These are phyloP conservation scores for Ochropleura leucogaster DNA, from an alignment of 2,888 invertebrate genomes.

Conservation along the genomic window DNA sequence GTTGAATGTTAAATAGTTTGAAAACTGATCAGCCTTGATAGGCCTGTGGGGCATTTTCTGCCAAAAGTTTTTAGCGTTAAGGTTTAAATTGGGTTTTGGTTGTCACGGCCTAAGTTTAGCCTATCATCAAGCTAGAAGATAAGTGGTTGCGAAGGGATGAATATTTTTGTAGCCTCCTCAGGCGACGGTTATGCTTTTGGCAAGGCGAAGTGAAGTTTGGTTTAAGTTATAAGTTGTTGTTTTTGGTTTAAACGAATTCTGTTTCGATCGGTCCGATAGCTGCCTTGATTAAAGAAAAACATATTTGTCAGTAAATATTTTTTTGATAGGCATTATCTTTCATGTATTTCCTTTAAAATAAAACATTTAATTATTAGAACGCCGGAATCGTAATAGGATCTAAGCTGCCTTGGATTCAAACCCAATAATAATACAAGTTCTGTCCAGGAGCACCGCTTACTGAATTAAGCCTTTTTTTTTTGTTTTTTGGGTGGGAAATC, in stretches of 20 bases:
- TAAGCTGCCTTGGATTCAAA: no score
- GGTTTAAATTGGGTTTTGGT: slow-evolving; percentile 1
- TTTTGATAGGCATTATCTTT: background rate
- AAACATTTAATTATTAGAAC: no score
- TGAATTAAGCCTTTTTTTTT: no score
- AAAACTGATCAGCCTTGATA: slow-evolving; percentile 41
- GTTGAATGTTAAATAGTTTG: slow-evolving; percentile 32
- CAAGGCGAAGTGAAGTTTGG: background rate
- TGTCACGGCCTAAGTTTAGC: background rate
- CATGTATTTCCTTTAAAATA: no score
- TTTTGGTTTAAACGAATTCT: background rate
- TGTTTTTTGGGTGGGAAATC: no score
- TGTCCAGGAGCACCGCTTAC: no score
- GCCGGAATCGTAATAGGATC: no score
- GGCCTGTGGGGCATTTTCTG: slow-evolving; percentile 11
- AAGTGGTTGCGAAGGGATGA: background rate
- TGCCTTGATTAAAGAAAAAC: background rate
- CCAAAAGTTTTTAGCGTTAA: slow-evolving; percentile 17
- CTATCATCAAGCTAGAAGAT: slow-evolving; percentile 9
- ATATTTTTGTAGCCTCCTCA: background rate
- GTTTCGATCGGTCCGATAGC: background rate
- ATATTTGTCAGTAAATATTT: background rate
- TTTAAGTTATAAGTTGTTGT: slow-evolving; percentile 4
- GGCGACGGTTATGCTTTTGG: background rate
- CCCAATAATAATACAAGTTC: no score